Conservation (phyloP, 2,888 invertebrate genomes). For the Eupithecia inturbata region DNA sequence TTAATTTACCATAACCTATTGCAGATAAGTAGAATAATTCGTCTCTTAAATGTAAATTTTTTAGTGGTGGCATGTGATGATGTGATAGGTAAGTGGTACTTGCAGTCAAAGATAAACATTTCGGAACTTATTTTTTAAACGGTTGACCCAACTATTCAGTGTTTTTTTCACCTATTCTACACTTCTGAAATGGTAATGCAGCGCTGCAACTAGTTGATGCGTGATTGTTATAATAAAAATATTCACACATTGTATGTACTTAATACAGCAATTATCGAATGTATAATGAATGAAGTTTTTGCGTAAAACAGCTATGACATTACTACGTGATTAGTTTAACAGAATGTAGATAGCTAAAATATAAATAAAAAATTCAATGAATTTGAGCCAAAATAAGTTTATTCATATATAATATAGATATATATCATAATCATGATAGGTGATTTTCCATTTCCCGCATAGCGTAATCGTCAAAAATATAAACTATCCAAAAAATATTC, state of each 20-base stretch:
- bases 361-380: background rate
- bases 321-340: background rate
- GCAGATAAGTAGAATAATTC: no score
- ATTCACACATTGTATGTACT: background rate
- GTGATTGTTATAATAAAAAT: background rate
- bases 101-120: no score
- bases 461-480: background rate
- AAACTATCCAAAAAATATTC: background rate
- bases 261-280: background rate
- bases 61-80: no score
- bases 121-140: no score
- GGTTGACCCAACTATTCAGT: no score
- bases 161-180: background rate
- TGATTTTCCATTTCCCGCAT: background rate
- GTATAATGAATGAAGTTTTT: background rate
- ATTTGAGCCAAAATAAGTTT: background rate
- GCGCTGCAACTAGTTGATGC: background rate
- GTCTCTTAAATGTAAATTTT: no score
- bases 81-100: no score
- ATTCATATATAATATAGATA: no score
- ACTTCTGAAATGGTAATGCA: no score
- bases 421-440: background rate
- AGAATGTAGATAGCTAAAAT: background rate
- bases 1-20: no score
- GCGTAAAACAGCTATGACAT: background rate